Evolutionary conservation across 2,113 vertebrate species (phyloP), one percentile per base, ranked within the genome.

Genomic region (Lipotes vexillifer): DNA sequence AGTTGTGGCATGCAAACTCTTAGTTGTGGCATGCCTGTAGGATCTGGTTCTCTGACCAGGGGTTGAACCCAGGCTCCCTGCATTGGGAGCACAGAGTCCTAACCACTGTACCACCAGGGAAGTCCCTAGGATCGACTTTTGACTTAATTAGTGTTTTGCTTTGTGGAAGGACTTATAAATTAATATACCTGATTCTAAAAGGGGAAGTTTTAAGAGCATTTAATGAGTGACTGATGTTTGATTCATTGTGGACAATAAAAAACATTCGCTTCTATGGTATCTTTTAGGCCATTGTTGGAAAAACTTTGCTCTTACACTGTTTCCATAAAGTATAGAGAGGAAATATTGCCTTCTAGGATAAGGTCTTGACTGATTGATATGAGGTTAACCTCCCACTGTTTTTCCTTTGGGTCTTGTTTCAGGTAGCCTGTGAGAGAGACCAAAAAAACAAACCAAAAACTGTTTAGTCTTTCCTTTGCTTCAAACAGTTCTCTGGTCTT

Each of bases 391-490:
- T 93, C 41, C 29, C 44, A 46, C 12, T 82, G n/a, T 87, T 93
- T 96, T 97, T 89, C 68, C 36, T 93, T 80, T 88, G 63, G 65
- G 10, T 96, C 38, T 69, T 95, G 14, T 95, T 89, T 96, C 33
- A 96, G 31, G 8, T 75, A 57, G 66, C 23, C 18, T 69, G 15
- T 83, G 18, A 82, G n/a, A 82, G 31, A 88, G 49, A 68, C 15
- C 11, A 44, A 38, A 44, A 63, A 86, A 65, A 91, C 23, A 91
- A 65, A 44, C 29, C 33, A 49, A 78, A 78, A 74, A 36, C 65
- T 44, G 10, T 55, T 95, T 65, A 46, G 38, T 88, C 38, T 88
- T 96, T 72, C 72, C 52, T 90, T 71, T 88, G 75, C 38, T 75
- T 97, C 78, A 89, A 72, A 81, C 46, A 75, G 46, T 95, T 95